These are phyloP conservation scores for Acanthornis magna DNA, from an alignment of 2,797 vertebrate species.

Conservation along the genomic window DNA sequence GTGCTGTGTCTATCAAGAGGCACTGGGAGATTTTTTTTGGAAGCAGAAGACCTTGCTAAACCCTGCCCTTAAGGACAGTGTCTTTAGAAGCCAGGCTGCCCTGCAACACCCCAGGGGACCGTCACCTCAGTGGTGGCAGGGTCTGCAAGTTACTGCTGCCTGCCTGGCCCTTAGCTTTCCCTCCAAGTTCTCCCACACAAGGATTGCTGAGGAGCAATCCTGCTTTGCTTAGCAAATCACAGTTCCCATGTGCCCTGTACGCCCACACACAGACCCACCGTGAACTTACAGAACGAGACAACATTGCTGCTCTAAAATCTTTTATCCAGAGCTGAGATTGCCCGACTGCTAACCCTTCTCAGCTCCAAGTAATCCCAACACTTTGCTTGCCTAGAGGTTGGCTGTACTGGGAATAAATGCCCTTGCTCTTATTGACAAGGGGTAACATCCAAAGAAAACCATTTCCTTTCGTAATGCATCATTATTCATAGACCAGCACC, in stretches of 20 bases:
- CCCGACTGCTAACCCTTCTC: background rate
- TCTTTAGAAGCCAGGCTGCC: background rate
- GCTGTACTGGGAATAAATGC: background rate
- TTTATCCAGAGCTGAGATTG: background rate
- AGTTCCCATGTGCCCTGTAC: constrained; percentile 22
- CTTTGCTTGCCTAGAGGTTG: background rate
- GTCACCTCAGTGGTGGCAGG: background rate
- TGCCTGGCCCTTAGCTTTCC: background rate
- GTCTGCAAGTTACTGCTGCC: background rate
- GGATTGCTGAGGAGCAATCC: background rate
- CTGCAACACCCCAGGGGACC: fast-evolving
- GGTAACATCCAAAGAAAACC: background rate
- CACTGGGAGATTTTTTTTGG: background rate
- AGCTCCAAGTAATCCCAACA: constrained; percentile 3
- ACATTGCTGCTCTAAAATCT: background rate
- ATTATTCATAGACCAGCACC: background rate
- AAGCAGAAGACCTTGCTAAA: background rate
- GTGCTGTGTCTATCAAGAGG: background rate
- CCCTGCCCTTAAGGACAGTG: background rate
- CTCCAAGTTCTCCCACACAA: constrained; percentile 29
- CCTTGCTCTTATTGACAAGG: background rate
- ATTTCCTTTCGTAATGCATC: constrained; percentile 1
- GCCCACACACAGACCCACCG: constrained; percentile 29
- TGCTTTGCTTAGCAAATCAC: constrained; percentile 25
- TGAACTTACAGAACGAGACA: constrained; percentile 3